Evolutionary conservation across 2,797 vertebrate genomes (phyloP).

Genomic region (Gymnopithys bicolor): DNA sequence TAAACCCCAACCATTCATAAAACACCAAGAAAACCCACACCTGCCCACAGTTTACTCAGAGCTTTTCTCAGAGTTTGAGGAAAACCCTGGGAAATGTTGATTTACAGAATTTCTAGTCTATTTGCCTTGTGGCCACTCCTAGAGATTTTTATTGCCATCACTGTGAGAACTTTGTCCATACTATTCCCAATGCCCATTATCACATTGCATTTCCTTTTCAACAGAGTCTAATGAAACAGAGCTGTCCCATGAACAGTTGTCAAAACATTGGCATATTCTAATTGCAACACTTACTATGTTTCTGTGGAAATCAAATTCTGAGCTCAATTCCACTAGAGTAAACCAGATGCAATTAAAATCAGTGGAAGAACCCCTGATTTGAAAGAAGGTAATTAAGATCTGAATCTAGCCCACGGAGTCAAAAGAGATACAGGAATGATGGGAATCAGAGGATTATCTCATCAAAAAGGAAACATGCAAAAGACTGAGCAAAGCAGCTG

Average conservation of each 20-base stretch:
- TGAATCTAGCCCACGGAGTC: neutral
- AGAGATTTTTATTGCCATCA: neutral
- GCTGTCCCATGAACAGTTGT: constrained; percentile 1
- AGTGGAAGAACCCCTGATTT: neutral
- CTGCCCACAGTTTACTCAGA: neutral
- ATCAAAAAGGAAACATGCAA: neutral
- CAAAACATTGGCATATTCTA: constrained; percentile 45
- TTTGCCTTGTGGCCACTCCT: neutral
- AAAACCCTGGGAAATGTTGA: neutral
- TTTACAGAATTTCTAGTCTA: neutral
- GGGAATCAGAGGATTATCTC: neutral
- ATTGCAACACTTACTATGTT: constrained; percentile 35
- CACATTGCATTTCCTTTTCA: neutral
- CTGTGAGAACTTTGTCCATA: neutral
- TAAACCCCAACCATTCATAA: neutral
- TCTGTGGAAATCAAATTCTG: constrained; percentile 1
- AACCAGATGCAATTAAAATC: neutral
- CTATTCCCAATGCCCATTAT: constrained; percentile 5
- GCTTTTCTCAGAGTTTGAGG: neutral
- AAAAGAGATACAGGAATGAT: neutral
- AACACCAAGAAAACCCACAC: neutral
- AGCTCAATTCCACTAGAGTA: neutral
- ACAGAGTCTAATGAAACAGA: neutral
- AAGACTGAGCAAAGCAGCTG: neutral
- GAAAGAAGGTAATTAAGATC: neutral